Evolutionary conservation across 1,140 invertebrate species (phyloP).

Genomic region (Lanistes nyassanus): DNA sequence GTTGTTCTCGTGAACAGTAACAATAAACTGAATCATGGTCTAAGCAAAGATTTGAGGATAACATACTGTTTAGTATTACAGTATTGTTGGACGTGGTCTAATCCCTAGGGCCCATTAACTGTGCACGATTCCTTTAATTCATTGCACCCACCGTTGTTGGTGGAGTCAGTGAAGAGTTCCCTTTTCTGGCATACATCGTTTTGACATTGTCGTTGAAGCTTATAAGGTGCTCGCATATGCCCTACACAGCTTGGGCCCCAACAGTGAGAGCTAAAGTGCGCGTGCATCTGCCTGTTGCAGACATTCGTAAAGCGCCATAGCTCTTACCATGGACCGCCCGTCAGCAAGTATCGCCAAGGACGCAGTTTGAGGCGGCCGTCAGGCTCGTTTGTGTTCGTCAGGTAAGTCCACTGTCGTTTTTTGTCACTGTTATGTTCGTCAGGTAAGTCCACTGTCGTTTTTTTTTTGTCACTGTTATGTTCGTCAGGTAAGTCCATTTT

Average conservation of each 20-base stretch:
- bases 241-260: no score
- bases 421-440: constrained; percentile 36
- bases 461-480: no score
- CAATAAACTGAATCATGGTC: no score
- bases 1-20: no score
- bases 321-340: constrained; percentile 40
- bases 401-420: constrained; percentile 8
- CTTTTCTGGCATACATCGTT: neutral
- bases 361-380: constrained; percentile 36
- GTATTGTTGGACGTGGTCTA: no score
- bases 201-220: neutral
- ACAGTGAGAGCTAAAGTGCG: no score
- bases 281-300: constrained; percentile 16
- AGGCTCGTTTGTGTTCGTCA: constrained; percentile 38
- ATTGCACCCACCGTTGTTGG: neutral
- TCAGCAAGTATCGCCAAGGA: constrained; percentile 29
- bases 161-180: neutral
- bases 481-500: constrained; percentile 33
- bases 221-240: no score
- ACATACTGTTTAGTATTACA: no score
- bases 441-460: constrained; percentile 17
- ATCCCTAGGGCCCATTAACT: neutral
- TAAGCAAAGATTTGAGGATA: no score
- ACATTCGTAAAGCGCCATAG: constrained; percentile 38
- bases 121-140: neutral